Percentiles rank a stretch among this genome's conserved stretches.
Conservation (phyloP, 2,888 invertebrate species). For the Neria commutata region DNA sequence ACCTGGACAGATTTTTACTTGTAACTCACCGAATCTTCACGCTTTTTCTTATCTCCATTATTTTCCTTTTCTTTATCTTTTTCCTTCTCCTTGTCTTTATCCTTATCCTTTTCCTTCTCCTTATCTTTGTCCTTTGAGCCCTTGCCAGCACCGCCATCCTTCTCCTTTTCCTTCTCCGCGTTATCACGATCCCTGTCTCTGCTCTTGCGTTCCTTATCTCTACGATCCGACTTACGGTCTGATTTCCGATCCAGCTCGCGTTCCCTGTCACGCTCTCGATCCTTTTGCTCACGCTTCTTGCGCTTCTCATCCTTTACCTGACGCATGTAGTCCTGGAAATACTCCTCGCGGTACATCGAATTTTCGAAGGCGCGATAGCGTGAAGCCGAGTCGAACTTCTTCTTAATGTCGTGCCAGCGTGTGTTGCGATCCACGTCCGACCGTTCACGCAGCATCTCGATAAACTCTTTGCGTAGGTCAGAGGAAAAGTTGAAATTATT, state of each 20-base stretch:
- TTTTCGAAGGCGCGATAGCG: slow-evolving; percentile 93
- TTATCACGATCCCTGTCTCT: slow-evolving; percentile 43
- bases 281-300: slow-evolving; percentile 70
- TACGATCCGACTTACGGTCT: too few relatives aligned
- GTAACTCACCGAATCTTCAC: slow-evolving; percentile 51
- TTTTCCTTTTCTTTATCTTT: slow-evolving; percentile 53
- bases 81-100: slow-evolving; percentile 56
- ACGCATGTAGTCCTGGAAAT: slow-evolving; percentile 91
- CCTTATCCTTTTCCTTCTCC: slow-evolving; percentile 63
- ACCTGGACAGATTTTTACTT: neutral
- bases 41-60: slow-evolving; percentile 48
- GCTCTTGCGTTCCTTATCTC: too few relatives aligned
- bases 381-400: slow-evolving; percentile 86
- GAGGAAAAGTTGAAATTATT: too few relatives aligned
- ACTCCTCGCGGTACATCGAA: slow-evolving; percentile 86
- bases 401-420: slow-evolving; percentile 94
- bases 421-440: slow-evolving; percentile 88
- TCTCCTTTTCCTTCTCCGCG: slow-evolving; percentile 40
- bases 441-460: slow-evolving; percentile 86
- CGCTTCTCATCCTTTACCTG: slow-evolving; percentile 84
- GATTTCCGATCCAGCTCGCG: slow-evolving; percentile 67
- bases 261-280: slow-evolving; percentile 68
- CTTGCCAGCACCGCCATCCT: slow-evolving; percentile 14
- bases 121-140: slow-evolving; percentile 45
- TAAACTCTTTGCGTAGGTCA: slow-evolving; percentile 88